Evolutionary conservation across 1,140 invertebrate genomes (phyloP).

Genomic region (Ips typographus): DNA sequence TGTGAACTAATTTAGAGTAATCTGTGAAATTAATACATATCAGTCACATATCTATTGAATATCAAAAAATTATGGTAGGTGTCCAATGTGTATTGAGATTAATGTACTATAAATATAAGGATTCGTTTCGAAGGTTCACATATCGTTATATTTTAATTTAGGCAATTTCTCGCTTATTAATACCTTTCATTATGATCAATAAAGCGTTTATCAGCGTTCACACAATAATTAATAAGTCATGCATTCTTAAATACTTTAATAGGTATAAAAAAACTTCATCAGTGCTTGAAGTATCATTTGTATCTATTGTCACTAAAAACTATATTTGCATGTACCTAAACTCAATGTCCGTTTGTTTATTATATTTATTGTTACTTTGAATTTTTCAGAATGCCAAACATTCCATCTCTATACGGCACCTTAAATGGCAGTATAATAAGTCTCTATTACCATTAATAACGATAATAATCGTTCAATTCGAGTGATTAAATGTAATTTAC

Average conservation of each 20-base stretch:
- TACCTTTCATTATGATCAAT: neutral
- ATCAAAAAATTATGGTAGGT: neutral
- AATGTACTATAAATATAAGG: conserved; percentile 2
- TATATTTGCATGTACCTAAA: neutral
- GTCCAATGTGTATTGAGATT: neutral
- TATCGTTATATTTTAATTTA: neutral
- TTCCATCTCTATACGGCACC: neutral
- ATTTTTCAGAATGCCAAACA: neutral
- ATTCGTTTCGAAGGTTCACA: neutral
- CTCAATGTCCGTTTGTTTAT: neutral
- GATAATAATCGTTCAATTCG: neutral
- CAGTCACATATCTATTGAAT: neutral
- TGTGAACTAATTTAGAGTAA: neutral
- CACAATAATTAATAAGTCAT: neutral
- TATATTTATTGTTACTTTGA: neutral
- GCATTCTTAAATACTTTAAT: neutral
- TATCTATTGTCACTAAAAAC: neutral
- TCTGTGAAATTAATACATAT: neutral
- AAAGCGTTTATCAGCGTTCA: neutral
- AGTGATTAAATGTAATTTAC: conserved; percentile 9
- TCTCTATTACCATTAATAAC: conserved; percentile 3
- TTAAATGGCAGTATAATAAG: neutral
- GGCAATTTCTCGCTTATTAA: neutral
- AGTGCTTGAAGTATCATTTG: no score
- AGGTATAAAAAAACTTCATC: no score